A percentile compares a stretch with the other conserved stretches of the same genome.
Conservation (phyloP, 2,797 vertebrate genomes). For the Gobionotothen gibberifrons region DNA sequence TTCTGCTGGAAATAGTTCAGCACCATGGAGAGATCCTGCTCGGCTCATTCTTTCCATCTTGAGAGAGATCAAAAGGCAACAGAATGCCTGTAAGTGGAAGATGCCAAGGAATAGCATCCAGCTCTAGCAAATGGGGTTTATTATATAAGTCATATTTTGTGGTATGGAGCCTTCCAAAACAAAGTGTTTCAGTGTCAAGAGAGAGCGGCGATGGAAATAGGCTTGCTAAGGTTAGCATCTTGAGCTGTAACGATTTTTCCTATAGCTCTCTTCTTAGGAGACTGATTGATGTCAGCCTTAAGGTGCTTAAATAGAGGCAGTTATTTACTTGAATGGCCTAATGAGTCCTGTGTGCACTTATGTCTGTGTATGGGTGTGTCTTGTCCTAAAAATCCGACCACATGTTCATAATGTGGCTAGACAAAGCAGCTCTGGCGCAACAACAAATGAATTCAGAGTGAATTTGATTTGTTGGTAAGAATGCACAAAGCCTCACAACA, state of each 20-base stretch:
- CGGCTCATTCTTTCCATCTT: slow-evolving; percentile 62
- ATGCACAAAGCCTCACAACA: no score
- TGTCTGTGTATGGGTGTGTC: neutral
- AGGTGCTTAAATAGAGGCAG: slow-evolving; percentile 8
- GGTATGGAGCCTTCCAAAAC: slow-evolving; percentile 15
- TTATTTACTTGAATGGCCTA: slow-evolving; percentile 13
- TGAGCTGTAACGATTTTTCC: slow-evolving; percentile 21
- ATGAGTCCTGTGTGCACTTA: slow-evolving; percentile 3
- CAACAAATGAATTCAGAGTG: no score
- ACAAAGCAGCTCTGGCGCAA: neutral
- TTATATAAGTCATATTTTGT: slow-evolving; percentile 49
- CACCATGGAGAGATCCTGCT: slow-evolving; percentile 73
- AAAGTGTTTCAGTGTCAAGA: slow-evolving; percentile 12
- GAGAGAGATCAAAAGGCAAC: slow-evolving; percentile 68
- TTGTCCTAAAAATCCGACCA: neutral
- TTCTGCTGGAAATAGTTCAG: slow-evolving; percentile 76
- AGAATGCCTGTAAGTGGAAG: slow-evolving; percentile 64
- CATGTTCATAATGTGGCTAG: neutral
- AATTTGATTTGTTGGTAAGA: no score
- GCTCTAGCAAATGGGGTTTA: slow-evolving; percentile 40
- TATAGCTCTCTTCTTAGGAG: slow-evolving; percentile 13
- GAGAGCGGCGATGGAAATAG: slow-evolving; percentile 4
- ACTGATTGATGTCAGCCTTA: slow-evolving; percentile 23
- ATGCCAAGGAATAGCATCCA: slow-evolving; percentile 57
- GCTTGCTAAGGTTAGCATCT: slow-evolving; percentile 6